These are phyloP conservation scores for Matsumurasca onukii DNA, from an alignment of 1,140 invertebrate genomes.

Conservation along the genomic window DNA sequence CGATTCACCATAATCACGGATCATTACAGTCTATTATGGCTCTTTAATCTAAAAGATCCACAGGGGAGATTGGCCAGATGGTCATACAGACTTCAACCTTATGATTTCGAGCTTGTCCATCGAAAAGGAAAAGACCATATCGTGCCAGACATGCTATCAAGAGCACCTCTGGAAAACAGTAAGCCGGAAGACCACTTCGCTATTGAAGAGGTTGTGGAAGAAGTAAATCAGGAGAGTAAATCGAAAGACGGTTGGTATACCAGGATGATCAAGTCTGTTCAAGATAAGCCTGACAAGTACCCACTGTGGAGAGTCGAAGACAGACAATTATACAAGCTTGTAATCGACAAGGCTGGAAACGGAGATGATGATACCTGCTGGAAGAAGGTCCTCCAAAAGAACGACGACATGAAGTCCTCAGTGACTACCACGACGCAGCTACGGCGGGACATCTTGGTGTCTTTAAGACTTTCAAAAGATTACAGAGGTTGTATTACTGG, in stretches of 20 bases:
- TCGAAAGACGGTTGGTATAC: not conserved
- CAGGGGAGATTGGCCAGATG: constrained; percentile 44
- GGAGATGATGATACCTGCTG: not conserved
- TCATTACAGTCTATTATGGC: constrained; percentile 40
- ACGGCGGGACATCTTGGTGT: not conserved
- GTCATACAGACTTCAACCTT: constrained; percentile 36
- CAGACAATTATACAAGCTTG: not conserved
- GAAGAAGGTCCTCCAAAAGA: constrained; percentile 6
- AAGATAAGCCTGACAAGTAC: not conserved
- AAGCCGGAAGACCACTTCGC: not conserved
- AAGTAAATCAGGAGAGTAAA: too few species aligned
- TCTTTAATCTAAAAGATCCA: constrained; percentile 40
- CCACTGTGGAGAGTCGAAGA: not conserved
- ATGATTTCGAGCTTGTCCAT: constrained; percentile 44
- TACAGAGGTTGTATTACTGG: not conserved
- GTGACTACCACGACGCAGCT: not conserved
- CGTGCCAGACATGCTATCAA: not conserved
- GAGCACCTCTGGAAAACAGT: not conserved
- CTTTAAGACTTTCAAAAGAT: not conserved
- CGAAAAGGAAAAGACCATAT: constrained; percentile 36
- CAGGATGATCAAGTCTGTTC: not conserved
- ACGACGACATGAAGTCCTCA: not conserved
- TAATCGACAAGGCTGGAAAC: not conserved
- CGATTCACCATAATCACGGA: constrained; percentile 38
- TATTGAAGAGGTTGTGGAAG: not conserved